Percentiles rank a stretch among this genome's conserved stretches.
These are phyloP conservation scores for Odocoileus virginianus DNA, from an alignment of 2,113 vertebrate genomes.

Conservation along the genomic window DNA sequence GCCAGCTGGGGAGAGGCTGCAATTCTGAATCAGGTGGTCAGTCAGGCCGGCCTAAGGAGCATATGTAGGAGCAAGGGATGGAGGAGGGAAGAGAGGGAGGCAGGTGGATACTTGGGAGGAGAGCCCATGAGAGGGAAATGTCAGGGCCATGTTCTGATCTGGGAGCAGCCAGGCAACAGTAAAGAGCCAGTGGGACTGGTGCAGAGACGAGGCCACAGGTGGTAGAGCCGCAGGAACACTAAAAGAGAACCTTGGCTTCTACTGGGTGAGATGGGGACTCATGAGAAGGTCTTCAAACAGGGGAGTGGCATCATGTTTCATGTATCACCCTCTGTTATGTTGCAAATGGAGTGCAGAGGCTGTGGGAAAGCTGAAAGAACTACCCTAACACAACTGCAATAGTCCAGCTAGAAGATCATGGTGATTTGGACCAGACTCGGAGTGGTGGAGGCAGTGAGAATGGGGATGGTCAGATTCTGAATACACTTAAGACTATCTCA, in stretches of 20 bases:
- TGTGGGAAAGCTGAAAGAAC: background rate
- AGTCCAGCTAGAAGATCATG: background rate
- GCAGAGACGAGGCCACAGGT: background rate
- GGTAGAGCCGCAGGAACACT: background rate
- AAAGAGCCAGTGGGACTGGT: background rate
- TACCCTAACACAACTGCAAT: background rate
- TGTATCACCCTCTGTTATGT: background rate
- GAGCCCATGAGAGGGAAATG: background rate
- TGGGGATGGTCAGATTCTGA: background rate
- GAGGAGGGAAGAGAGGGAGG: background rate
- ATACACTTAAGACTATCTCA: background rate
- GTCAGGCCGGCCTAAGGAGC: background rate
- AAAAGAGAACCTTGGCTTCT: background rate
- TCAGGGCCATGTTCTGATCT: background rate
- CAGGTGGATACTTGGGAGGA: background rate
- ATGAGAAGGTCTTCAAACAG: accelerated
- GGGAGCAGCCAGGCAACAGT: background rate
- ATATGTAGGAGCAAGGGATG: background rate
- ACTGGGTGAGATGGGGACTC: background rate
- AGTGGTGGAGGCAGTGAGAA: background rate
- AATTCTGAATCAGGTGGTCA: background rate
- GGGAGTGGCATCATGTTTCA: background rate
- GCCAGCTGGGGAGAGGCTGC: background rate
- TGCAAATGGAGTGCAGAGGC: background rate
- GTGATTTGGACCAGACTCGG: background rate